Percentiles rank a stretch among this genome's conserved stretches.
phyloP scores from a whole-genome alignment of 64 coral and sea anemone genomes.

The Montipora sp. region DNA sequence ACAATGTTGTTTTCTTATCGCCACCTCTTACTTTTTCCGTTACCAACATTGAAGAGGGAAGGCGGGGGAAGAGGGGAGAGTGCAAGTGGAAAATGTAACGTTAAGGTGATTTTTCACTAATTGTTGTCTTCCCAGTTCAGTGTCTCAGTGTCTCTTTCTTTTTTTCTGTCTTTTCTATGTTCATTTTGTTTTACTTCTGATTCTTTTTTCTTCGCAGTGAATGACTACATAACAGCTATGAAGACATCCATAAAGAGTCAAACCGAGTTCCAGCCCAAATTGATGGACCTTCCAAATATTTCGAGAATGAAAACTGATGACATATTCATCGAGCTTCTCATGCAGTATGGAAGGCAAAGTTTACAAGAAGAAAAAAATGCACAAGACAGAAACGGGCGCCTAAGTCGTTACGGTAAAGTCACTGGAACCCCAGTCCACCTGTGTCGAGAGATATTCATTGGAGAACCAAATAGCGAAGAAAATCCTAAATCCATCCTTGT shows the following conservation, averaged over 20 bases:
- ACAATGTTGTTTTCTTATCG: too few species aligned
- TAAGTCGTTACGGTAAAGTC: neutral
- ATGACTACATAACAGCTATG: neutral
- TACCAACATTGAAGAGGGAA: too few species aligned
- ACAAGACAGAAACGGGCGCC: neutral
- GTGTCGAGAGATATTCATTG: conserved; percentile 12
- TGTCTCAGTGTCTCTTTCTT: neutral
- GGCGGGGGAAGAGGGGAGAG: too few species aligned
- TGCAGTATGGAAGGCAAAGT: neutral
- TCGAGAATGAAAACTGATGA: conserved; percentile 29
- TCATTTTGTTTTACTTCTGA: neutral
- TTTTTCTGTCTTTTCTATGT: neutral
- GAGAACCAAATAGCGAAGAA: neutral
- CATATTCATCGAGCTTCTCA: conserved; percentile 38
- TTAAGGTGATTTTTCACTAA: too few species aligned
- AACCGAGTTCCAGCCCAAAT: conserved; percentile 36
- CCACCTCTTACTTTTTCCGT: too few species aligned
- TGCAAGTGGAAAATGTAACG: too few species aligned
- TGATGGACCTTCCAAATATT: neutral
- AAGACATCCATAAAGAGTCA: conserved; percentile 26
- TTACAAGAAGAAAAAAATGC: neutral
- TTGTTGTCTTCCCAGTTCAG: too few species aligned
- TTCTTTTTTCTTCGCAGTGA: neutral
- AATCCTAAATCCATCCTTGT: conserved; percentile 20
- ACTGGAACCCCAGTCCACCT: neutral